Conservation (phyloP, 2,113 vertebrate genomes). For the Mus spicilegus region DNA sequence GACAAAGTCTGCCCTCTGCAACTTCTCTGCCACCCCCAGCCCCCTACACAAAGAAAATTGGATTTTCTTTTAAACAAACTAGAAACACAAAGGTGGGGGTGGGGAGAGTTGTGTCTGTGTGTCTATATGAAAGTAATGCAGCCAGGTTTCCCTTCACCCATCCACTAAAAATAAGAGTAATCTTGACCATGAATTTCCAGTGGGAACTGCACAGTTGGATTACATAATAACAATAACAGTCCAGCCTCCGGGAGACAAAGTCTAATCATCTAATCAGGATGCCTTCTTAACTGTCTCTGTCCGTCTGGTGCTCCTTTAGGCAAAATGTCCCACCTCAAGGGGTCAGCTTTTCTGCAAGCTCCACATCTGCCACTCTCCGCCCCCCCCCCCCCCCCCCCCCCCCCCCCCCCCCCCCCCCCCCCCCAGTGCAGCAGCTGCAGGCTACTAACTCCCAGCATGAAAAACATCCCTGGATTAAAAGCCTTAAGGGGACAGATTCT, state of each 20-base stretch:
- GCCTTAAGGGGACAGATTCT: slow-evolving; percentile 74
- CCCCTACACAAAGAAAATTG: neutral
- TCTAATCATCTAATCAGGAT: slow-evolving; percentile 32
- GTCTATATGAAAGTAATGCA: slow-evolving; percentile 44
- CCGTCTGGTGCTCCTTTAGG: slow-evolving; percentile 48
- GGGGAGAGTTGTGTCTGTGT: neutral
- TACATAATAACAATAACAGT: slow-evolving; percentile 62
- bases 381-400: neutral
- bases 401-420: neutral
- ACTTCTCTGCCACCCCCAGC: neutral
- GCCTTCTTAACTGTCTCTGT: slow-evolving; percentile 28
- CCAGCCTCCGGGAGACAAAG: slow-evolving; percentile 52
- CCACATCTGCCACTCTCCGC: slow-evolving; percentile 72
- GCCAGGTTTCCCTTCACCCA: neutral
- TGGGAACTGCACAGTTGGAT: slow-evolving; percentile 24
- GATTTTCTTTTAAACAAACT: slow-evolving; percentile 53
- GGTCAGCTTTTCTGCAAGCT: slow-evolving; percentile 60
- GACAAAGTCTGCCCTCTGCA: neutral
- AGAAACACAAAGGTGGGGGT: neutral
- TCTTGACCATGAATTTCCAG: slow-evolving; percentile 30
- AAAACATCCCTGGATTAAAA: slow-evolving; percentile 76
- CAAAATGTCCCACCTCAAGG: slow-evolving; percentile 69
- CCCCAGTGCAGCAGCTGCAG: slow-evolving; percentile 52
- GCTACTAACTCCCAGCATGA: slow-evolving; percentile 70
- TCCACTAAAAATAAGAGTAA: slow-evolving; percentile 27